Percentiles rank a stretch among this genome's conserved stretches.
phyloP scores from a whole-genome alignment of 2,797 vertebrate genomes.

The Capromys pilorides region DNA sequence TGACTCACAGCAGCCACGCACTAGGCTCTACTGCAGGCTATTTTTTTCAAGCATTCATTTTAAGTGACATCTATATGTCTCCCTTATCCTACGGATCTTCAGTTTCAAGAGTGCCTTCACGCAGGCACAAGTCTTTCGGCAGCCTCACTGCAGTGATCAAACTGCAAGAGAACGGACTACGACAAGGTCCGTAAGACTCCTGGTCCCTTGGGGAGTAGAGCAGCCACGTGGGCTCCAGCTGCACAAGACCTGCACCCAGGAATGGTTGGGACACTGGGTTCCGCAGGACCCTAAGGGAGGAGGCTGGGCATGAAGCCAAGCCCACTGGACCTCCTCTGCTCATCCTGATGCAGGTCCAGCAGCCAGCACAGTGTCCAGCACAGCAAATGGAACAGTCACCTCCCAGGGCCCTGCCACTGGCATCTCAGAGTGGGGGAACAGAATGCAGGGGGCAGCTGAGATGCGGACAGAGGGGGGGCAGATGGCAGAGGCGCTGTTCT shows the following conservation, averaged over 20 bases:
- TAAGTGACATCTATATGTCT: not conserved
- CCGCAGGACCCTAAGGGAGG: not conserved
- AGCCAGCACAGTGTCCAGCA: not conserved
- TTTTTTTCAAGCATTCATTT: not conserved
- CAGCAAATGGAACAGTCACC: accelerated
- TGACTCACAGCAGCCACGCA: not conserved
- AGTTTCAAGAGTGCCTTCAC: not conserved
- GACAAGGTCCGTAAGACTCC: not conserved
- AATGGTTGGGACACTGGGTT: not conserved
- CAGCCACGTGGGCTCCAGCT: not conserved
- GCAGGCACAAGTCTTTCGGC: not conserved
- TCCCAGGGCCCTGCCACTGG: not conserved
- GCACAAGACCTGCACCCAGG: not conserved
- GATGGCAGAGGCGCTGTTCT: accelerated
- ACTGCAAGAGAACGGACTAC: not conserved
- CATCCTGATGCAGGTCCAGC: accelerated
- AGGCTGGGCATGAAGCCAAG: not conserved
- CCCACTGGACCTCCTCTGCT: not conserved
- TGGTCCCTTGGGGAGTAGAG: not conserved
- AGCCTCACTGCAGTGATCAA: not conserved
- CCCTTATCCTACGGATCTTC: not conserved
- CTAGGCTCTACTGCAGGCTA: not conserved
- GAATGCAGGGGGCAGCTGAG: not conserved
- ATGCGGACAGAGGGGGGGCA: not conserved
- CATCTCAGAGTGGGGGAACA: not conserved